Base-by-base conservation (phyloP, 64 coral and sea anemone species). In the Orbicella faveolata region DNA sequence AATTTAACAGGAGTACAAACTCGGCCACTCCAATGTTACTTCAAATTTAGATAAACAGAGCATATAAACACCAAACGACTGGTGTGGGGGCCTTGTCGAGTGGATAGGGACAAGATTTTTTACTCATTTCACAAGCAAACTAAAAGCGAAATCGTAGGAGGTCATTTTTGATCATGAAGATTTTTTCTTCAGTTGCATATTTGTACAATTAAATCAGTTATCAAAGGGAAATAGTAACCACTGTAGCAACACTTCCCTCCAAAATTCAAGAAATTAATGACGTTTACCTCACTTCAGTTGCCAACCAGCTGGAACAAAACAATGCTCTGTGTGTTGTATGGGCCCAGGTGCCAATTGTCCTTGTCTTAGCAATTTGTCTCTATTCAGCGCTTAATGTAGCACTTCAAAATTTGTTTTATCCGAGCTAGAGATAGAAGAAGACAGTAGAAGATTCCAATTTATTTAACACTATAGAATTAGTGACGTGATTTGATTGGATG, bases 401-500 rank as follows among this genome's bases (percentile, higher is more conserved):
- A 9, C 67, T n/a, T 21, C 6, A 26, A 70, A 11, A 25, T 25
- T 70, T 70, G 20, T n/a, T 70, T 59, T 59, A 59, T 70, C 21
- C 3, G 23, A 70, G 30, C 30, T 30, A 30, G 25, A 70, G 10
- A 70, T 21, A 70, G 21, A 23, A 33, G 41, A 48, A 48, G 44
- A 48, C 36, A 51, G 20, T 12, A 52, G 15, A 16, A 2, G 11
- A 16, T 73, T 85, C 82, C 19, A 48, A 23, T 6, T 36, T 44
- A 51, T 85, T 21, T 11, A 52, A 34, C 11, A 85, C 36, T 26
- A 48, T 69, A 52, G 6, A 85, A 83, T 52, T 52, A 53, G 2
- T 67, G 20, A n/a, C 39, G 11, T 26, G 39, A 72, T 78, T 85
- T 85, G 37, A 72, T 85, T 70, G 82, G 64, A 41, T 25, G 44